Conservation (phyloP, 2,113 vertebrate genomes). For the Ciconia stormi region DNA sequence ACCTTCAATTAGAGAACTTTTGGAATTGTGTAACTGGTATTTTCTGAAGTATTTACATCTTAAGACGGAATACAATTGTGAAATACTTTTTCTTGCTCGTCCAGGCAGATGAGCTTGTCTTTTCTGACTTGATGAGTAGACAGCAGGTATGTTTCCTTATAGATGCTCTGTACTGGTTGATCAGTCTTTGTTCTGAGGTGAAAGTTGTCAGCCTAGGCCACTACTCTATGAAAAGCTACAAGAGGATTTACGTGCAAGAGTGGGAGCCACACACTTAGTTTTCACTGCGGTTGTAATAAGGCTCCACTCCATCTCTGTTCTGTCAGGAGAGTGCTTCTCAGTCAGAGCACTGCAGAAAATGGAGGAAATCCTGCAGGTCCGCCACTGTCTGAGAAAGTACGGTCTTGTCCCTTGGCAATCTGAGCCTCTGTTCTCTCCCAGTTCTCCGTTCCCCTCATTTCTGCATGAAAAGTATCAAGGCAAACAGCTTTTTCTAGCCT, state of each 20-base stretch:
- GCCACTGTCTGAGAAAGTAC: background rate
- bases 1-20: conserved; percentile 56
- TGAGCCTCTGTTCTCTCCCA: background rate
- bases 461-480: background rate
- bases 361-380: background rate
- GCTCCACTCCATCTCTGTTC: background rate
- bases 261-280: background rate
- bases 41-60: background rate
- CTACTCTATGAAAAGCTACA: background rate
- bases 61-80: background rate
- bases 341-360: background rate
- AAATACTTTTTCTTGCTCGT: background rate
- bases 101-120: background rate
- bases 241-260: background rate
- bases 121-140: background rate
- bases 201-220: background rate
- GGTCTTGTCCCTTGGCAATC: background rate
- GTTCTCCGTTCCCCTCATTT: background rate
- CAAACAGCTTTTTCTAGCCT: background rate
- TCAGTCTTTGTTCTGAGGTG: background rate
- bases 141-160: background rate
- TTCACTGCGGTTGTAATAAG: background rate
- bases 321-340: background rate
- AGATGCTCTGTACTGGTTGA: background rate
- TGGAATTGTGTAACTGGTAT: background rate